phyloP scores from a whole-genome alignment of 1,140 invertebrate species.

The Bombus confusus region DNA sequence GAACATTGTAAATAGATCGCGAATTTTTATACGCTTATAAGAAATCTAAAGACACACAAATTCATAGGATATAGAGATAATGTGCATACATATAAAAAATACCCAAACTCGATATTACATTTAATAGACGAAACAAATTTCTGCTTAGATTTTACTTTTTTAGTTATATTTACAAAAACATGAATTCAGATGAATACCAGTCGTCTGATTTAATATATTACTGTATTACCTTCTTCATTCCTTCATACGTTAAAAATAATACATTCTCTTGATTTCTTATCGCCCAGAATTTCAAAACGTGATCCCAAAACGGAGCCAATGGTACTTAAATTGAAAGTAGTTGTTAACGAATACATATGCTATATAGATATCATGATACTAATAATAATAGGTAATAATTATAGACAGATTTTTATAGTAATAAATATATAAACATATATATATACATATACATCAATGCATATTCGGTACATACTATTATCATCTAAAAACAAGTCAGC shows the following conservation, averaged over 20 bases:
- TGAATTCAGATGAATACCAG: too few relatives aligned
- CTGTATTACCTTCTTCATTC: constrained; percentile 87
- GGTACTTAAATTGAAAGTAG: constrained; percentile 77
- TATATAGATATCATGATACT: too few relatives aligned
- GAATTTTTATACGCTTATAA: not conserved
- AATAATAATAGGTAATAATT: constrained; percentile 3
- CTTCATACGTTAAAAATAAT: constrained; percentile 92
- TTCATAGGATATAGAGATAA: not conserved
- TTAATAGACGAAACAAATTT: not conserved
- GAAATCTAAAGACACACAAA: too few relatives aligned
- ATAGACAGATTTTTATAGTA: not conserved
- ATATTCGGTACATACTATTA: constrained; percentile 77
- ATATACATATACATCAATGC: too few relatives aligned
- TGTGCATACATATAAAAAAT: not conserved
- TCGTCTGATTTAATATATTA: not conserved
- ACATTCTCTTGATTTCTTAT: constrained; percentile 89
- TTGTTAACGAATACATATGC: too few relatives aligned
- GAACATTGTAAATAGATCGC: not conserved
- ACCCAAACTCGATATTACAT: not conserved
- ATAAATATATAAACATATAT: not conserved
- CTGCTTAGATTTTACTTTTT: not conserved
- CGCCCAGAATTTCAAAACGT: constrained; percentile 88
- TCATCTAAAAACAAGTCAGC: constrained; percentile 89
- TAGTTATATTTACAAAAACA: too few relatives aligned
- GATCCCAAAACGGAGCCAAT: constrained; percentile 88